Evolutionary conservation across 2,797 vertebrate species (phyloP), one percentile per base, ranked within the genome.

Genomic region (Xerus rutilus): DNA sequence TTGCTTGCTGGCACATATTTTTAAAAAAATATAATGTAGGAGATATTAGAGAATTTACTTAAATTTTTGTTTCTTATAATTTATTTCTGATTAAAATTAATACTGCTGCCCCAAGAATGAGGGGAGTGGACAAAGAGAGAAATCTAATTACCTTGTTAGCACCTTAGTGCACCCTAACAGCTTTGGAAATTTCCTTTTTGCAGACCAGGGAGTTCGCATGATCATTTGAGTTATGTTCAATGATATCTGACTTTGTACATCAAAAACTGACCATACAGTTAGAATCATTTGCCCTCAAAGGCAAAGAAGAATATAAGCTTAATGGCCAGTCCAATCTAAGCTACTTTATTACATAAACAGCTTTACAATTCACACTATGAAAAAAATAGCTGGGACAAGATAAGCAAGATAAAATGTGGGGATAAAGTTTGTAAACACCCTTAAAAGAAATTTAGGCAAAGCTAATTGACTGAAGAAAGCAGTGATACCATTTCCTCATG

Each of bases 11-110:
- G 23, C 78, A 84, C 1, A 72, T 77, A 35, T 10, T 93, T 35
- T 32, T 0, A 59, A 45, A 81, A 86, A 94, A 86, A 81, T 92
- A n/a, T 3, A 70, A 35, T 57, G 2, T 57, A 86, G 15, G 20
- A 52, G 21, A 72, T 1, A 3, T 57, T 30, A 62, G 14, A 23
- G 2, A n/a, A 79, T 59, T 81, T 64, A 39, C 25, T 89, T 88
- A 67, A 69, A 86, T 73, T 94, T 23, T 18, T 90, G 2, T 74
- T 81, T 74, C 13, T 8, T 70, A 30, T 72, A 65, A 74, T 94
- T 95, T 89, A 52, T 65, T 91, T 91, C 28, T 70, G 30, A n/a
- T 15, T 69, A 91, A 82, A 77, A 89, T 79, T 74, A 93, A 93
- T 54, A 91, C 1, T 4, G 67, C 65, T 93, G 12, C 1, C 30